A percentile compares a stretch with the other conserved stretches of the same genome.
Evolutionary conservation across 2,113 vertebrate genomes (phyloP).

Genomic region (Petroica traversi): DNA sequence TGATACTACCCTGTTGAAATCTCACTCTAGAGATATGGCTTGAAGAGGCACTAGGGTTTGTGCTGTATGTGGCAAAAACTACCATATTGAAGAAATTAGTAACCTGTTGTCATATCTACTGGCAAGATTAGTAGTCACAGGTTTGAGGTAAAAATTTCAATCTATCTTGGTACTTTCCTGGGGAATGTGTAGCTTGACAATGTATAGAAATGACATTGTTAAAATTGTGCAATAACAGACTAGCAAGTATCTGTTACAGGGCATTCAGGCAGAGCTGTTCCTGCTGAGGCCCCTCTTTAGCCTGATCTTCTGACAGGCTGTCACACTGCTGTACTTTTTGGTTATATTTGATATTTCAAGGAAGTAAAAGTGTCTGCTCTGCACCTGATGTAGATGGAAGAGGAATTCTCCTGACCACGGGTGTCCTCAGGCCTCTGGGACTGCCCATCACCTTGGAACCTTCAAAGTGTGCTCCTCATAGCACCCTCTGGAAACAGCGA

Average conservation of each 20-base stretch:
- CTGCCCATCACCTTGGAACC: neutral
- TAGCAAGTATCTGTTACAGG: neutral
- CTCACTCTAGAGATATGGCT: neutral
- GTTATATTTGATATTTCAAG: neutral
- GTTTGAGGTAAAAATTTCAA: neutral
- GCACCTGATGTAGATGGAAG: neutral
- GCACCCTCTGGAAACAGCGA: neutral
- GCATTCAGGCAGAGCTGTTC: neutral
- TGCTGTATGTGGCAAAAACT: neutral
- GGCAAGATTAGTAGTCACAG: neutral
- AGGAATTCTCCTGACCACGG: neutral
- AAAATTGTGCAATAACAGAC: neutral
- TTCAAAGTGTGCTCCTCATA: neutral
- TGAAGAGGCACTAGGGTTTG: neutral
- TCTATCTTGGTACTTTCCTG: neutral
- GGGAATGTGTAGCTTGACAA: neutral
- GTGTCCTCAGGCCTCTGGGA: neutral
- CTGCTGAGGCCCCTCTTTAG: neutral
- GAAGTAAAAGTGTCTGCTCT: neutral
- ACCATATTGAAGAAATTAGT: neutral
- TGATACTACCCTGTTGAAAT: neutral
- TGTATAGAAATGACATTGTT: neutral
- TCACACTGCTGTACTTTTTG: neutral
- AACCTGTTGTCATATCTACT: neutral
- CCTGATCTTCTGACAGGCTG: neutral